Evolutionary conservation across 2,113 vertebrate species (phyloP), one percentile per base, ranked within the genome.

Genomic region (Rissa tridactyla): DNA sequence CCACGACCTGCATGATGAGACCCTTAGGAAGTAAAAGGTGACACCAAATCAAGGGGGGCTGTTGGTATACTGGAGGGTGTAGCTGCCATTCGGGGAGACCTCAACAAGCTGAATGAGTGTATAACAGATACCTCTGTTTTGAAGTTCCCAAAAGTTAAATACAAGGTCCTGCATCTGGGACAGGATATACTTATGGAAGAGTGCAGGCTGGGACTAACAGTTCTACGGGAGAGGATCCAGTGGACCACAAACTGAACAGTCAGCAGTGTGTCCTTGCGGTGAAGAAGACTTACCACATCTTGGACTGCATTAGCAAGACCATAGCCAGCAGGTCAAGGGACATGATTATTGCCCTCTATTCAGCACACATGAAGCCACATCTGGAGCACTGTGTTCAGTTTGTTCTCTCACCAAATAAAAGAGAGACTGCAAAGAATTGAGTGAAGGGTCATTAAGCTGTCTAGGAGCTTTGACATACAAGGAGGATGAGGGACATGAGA

Each of bases 281-380:
- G 69, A 52, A 6, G 21, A 87, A 65, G 46, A 54, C 52, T 69
- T 80, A 88, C 73, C 61, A 65, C 58, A 65, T 52, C 66, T 89
- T 91, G 89, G 78, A 76, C 49, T 65, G 65, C 70, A 46, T 55
- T 51, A 93, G 51, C 76, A 82, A 88, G 44, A 86, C 44, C 58
- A 79, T 6, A 82, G 77, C 70, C 78, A 90, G 87, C 44, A 96
- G 65, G 87, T 73, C 78, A 88, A 90, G 73, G 58, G 57, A 96
- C 78, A 65, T 40, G 69, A 88, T 82, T 62, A 68, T 9, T 44
- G 57, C 36, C 36, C 70, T 92, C 52, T 79, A 15, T 54, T 65
- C 77, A 78, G 52, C n/a, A 77, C 34, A 73, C 38, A 60, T 0
- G 15, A 84, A 95, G 52, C 73, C 81, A 92, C 66, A 76, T 76